These are phyloP conservation scores for Schizaphis graminum DNA, from an alignment of 2,888 invertebrate genomes.

Conservation along the genomic window DNA sequence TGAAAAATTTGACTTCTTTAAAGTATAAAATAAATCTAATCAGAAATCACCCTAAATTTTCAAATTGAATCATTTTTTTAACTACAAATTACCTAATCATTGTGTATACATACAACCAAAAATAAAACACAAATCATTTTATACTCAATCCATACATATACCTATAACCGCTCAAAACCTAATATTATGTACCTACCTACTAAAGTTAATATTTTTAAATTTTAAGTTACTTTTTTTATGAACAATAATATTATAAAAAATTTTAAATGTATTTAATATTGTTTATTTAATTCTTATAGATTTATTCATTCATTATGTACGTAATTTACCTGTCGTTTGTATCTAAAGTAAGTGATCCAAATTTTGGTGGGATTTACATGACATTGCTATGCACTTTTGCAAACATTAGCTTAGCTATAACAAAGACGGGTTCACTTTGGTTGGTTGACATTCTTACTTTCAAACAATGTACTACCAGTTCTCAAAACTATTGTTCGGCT, in stretches of 20 bases:
- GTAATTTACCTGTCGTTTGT: constrained; percentile 98
- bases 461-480: constrained; percentile 76
- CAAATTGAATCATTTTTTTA: too few relatives aligned
- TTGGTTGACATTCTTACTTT: constrained; percentile 90
- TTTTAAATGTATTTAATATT: background rate
- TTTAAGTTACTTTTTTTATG: background rate
- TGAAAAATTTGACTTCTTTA: too few relatives aligned
- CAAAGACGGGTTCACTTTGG: constrained; percentile 90
- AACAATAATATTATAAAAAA: background rate
- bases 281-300: background rate
- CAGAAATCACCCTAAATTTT: too few relatives aligned
- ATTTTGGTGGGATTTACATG: constrained; percentile 99
- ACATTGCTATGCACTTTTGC: constrained; percentile 95
- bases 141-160: too few relatives aligned
- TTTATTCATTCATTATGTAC: constrained; percentile 89
- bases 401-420: constrained; percentile 99
- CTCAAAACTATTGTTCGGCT: background rate
- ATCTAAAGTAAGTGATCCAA: constrained; percentile 95
- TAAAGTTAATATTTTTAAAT: too few relatives aligned
- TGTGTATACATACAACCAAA: too few relatives aligned
- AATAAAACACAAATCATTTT: too few relatives aligned
- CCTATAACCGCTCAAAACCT: too few relatives aligned
- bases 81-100: too few relatives aligned
- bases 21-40: too few relatives aligned
- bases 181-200: too few relatives aligned